Evolutionary conservation across 2,113 vertebrate genomes (phyloP).

Genomic region (Poeciliopsis turrubarensis): DNA sequence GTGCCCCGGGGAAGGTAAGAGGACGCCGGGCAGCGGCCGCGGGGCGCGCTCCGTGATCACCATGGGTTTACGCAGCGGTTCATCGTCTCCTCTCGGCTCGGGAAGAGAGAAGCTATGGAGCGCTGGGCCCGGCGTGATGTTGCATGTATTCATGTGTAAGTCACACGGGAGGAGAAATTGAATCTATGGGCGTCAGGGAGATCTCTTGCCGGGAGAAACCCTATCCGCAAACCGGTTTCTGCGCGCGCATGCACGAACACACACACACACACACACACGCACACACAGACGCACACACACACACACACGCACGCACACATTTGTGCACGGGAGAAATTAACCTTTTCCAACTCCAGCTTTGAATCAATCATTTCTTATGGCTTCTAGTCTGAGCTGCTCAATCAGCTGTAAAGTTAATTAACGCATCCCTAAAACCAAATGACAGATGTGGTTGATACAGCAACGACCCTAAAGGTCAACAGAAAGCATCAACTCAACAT

Average conservation of each 20-base stretch:
- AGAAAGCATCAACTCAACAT: background rate
- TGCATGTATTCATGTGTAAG: conserved; percentile 17
- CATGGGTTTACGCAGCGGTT: conserved; percentile 52
- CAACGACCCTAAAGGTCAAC: conserved; percentile 54
- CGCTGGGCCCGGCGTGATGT: background rate
- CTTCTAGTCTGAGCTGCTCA: background rate
- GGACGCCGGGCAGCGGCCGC: conserved; percentile 47
- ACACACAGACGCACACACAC: conserved; percentile 56
- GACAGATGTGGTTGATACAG: conserved; percentile 1
- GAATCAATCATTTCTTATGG: conserved; percentile 1
- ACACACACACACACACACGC: conserved; percentile 31
- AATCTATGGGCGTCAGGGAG: conserved; percentile 63
- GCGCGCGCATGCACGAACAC: conserved; percentile 42
- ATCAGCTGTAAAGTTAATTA: conserved; percentile 17
- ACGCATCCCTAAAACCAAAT: conserved; percentile 13
- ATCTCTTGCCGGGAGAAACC: conserved; percentile 71
- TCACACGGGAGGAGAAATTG: conserved; percentile 53
- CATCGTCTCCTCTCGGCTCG: background rate
- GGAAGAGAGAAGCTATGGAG: background rate
- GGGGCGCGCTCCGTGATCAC: conserved; percentile 32
- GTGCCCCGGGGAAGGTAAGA: conserved; percentile 46
- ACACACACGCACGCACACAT: conserved; percentile 55
- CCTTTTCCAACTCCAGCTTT: conserved; percentile 50
- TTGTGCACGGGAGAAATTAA: conserved; percentile 45
- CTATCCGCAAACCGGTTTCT: conserved; percentile 50